phyloP scores from a whole-genome alignment of 2,888 invertebrate genomes.

The Chrysopilus asiliformis region DNA sequence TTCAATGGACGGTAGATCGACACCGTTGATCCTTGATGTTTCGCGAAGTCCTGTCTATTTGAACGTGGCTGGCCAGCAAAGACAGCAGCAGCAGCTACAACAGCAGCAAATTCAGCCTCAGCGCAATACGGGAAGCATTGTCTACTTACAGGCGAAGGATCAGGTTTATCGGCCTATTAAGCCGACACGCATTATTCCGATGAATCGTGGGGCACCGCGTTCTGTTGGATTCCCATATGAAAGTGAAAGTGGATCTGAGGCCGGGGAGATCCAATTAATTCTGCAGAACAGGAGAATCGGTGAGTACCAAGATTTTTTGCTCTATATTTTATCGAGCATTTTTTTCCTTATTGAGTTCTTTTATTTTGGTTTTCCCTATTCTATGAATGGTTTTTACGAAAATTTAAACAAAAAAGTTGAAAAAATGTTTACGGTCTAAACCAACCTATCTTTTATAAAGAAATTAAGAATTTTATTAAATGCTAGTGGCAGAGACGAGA shows the following conservation, averaged over 20 bases:
- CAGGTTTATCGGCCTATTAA: conserved; percentile 12
- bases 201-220: conserved; percentile 8
- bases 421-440: no score
- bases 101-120: background rate
- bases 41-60: background rate
- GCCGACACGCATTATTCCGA: conserved; percentile 19
- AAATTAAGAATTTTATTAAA: no score
- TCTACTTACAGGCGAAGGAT: conserved; percentile 9
- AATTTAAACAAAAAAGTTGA: no score
- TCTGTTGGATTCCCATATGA: conserved; percentile 34
- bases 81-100: conserved; percentile 1
- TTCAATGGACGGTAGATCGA: background rate
- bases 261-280: conserved; percentile 55
- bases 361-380: no score
- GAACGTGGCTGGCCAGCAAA: no score
- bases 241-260: conserved; percentile 59
- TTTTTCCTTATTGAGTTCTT: no score
- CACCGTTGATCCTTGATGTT: background rate
- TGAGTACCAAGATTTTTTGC: no score
- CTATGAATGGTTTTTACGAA: no score
- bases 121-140: conserved; percentile 1
- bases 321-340: no score
- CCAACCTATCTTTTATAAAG: no score
- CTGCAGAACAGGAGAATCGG: conserved; percentile 26
- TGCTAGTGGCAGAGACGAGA: no score